Evolutionary conservation across 2,113 vertebrate genomes (phyloP), one percentile per base, ranked within the genome.

Genomic region (Tamias sibiricus): DNA sequence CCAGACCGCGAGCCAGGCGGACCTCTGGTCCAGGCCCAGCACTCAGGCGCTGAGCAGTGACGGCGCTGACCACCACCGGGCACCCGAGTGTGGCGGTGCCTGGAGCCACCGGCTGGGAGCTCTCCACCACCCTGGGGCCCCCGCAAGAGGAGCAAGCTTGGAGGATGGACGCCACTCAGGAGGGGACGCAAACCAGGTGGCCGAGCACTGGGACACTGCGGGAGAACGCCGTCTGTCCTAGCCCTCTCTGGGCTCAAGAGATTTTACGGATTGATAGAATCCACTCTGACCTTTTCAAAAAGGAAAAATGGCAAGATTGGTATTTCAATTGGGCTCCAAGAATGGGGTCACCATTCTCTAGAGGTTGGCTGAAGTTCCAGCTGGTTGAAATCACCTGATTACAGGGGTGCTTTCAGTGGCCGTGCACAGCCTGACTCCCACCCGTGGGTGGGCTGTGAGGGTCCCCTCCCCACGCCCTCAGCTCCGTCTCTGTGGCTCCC

Each of bases 361-460:
- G 14, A 30, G 13, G 24, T 30, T 32, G 8, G 9, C 35, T 3
- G 30, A 26, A 3, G 2, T 20, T n/a, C 74, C 10, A 14, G 54
- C 20, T 13, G 7, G 40, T 16, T 82, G 74, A 37, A 80, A 71
- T 14, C 80, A 30, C 40, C 47, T 71, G 35, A 1, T 22, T 2
- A n/a, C 26, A 68, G 17, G 24, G 8, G 74, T 76, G 12, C 40
- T 19, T 4, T 24, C 12, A 24, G 77, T 62, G 59, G 24, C 59
- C 13, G 20, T 9, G 68, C 0, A 4, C 3, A 66, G 66, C 24
- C 14, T n/a, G 40, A 32, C 8, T 9, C 62, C 0, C 0, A 12
- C 14, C 37, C 71, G 13, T 42, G 20, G 35, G 2, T 9, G 16
- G 13, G 1, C 0, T 6, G 16, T 19, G 42, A 37, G 26, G 26